Percentiles rank a stretch among this genome's conserved stretches.
Evolutionary conservation across 2,888 invertebrate genomes (phyloP).

Genomic region (Maniola hyperantus): DNA sequence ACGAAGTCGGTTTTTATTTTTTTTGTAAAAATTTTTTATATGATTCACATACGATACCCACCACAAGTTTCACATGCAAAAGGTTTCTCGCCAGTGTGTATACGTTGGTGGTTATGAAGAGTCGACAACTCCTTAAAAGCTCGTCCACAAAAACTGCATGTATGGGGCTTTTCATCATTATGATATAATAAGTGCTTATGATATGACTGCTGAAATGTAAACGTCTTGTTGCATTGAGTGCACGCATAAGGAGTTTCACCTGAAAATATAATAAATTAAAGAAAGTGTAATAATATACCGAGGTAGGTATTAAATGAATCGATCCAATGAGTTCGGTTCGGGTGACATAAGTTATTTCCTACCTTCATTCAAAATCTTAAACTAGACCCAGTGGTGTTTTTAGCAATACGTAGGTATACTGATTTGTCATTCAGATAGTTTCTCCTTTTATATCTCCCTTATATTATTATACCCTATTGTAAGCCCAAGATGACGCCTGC

Average conservation of each 20-base stretch:
- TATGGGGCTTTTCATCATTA: constrained; percentile 91
- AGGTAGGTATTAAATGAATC: constrained; percentile 6
- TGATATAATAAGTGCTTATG: constrained; percentile 94
- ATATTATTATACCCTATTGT: too few species aligned
- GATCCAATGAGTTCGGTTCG: not conserved
- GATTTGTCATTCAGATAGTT: too few species aligned
- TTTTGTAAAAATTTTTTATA: too few species aligned
- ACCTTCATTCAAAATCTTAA: too few species aligned
- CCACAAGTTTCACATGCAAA: constrained; percentile 94
- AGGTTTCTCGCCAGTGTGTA: constrained; percentile 93
- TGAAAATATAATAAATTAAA: constrained; percentile 49
- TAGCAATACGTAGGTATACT: too few species aligned
- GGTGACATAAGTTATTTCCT: too few species aligned
- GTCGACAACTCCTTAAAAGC: constrained; percentile 94
- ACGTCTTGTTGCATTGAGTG: constrained; percentile 90
- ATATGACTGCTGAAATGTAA: constrained; percentile 95
- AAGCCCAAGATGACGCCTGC: too few species aligned
- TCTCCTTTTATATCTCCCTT: too few species aligned
- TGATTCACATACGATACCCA: constrained; percentile 57
- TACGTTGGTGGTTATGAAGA: constrained; percentile 92
- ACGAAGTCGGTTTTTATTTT: too few species aligned
- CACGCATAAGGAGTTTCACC: constrained; percentile 95
- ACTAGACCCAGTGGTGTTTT: too few species aligned
- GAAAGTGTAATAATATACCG: too few species aligned
- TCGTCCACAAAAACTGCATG: constrained; percentile 89